Evolutionary conservation across 2,797 vertebrate genomes (phyloP), one percentile per base, ranked within the genome.

Genomic region (Nothura maculosa): DNA sequence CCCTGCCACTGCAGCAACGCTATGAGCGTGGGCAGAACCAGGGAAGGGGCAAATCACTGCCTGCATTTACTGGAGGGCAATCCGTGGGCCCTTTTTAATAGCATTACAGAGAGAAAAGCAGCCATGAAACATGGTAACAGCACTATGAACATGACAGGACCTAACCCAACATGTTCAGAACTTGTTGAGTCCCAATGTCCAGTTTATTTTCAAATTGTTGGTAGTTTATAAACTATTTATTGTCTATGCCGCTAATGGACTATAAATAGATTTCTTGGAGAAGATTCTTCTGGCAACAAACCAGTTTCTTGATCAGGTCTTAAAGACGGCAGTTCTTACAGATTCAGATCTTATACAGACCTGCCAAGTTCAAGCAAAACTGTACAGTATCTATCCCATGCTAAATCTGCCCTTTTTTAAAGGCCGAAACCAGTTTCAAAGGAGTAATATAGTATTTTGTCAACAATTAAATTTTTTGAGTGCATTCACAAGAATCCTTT

Each of bases 401-500:
- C 80, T 58, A 94, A 91, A 95, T 50, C 45, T 61, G 47, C 30
- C 69, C 70, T 93, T 72, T 72, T 79, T 95, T 86, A 94, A 77
- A 91, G 40, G 89, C 82, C 87, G 81, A 94, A 94, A 92, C 89
- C 92, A 89, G 62, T 81, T 93, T 92, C 60, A 57, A 96, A 96
- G 63, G 55, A 95, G 87, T 32, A 79, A 90, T 68, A 81, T 62
- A 96, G 85, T 97, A 97, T 97, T 98, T 97, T 97, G 84, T 93
- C 97, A 98, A 97, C 96, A 97, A 97, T 96, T 87, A 97, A 90
- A 55, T 36, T 69, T 79, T 95, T 22, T 76, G 89, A 96, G 91
- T 95, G 69, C 69, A 92, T 97, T 97, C 94, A 94, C 34, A 94
- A 97, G 94, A 97, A 97, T 96, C 77, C 81, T 94, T 96, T 96